phyloP scores from a whole-genome alignment of 2,797 vertebrate genomes.

The Selene dorsalis region DNA sequence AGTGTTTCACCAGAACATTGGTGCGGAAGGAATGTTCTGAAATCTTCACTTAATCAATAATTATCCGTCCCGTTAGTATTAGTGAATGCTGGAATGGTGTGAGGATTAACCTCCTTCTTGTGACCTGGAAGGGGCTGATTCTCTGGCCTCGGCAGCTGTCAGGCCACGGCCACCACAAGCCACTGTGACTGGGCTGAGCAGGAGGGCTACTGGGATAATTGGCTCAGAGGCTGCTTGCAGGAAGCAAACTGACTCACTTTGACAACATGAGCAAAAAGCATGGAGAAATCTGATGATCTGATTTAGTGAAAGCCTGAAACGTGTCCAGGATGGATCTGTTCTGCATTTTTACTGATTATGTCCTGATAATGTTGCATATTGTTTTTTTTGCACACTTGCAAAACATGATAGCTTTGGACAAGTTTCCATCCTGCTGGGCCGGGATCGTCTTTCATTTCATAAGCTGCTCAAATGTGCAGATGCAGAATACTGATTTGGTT shows the following conservation, averaged over 20 bases:
- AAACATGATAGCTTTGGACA: neutral
- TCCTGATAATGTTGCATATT: neutral
- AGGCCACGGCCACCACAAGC: constrained; percentile 3
- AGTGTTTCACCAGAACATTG: neutral
- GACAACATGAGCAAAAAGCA: neutral
- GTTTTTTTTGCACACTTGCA: neutral
- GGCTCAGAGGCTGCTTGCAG: constrained; percentile 29
- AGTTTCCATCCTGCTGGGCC: neutral
- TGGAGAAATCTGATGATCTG: neutral
- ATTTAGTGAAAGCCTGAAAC: neutral
- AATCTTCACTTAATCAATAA: constrained; percentile 12
- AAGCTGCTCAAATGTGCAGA: constrained; percentile 58
- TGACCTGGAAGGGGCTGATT: constrained; percentile 33
- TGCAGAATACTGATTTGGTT: constrained; percentile 65
- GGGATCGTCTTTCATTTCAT: constrained; percentile 39
- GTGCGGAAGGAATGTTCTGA: neutral
- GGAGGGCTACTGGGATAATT: constrained; percentile 37
- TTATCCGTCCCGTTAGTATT: neutral
- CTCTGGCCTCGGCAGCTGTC: constrained; percentile 67
- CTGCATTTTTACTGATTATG: neutral
- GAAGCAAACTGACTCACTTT: neutral
- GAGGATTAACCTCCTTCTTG: constrained; percentile 65
- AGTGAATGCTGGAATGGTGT: constrained; percentile 20
- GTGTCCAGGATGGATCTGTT: neutral
- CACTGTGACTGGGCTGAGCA: constrained; percentile 5